phyloP scores from a whole-genome alignment of 2,888 invertebrate species.

The Lamellibrachia satsuma region DNA sequence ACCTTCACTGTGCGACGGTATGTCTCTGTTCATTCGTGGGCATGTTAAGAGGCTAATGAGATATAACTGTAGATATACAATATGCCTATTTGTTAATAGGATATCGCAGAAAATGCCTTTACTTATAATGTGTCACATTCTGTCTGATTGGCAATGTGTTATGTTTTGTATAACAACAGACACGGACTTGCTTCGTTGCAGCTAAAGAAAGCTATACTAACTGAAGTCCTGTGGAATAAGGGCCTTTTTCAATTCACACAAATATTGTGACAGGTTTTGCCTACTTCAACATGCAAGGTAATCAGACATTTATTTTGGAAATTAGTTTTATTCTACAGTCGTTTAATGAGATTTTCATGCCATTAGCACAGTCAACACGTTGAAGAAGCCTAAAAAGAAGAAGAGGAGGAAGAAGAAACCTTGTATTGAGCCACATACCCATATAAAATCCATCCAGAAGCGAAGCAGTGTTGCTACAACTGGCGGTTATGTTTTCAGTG shows the following conservation, averaged over 20 bases:
- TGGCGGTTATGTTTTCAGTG: background rate
- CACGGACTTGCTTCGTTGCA: too few relatives aligned
- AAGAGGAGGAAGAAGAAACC: background rate
- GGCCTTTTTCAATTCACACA: too few relatives aligned
- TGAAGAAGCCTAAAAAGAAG: too few relatives aligned
- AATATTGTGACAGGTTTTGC: too few relatives aligned
- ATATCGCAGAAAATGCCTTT: background rate
- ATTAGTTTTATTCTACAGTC: too few relatives aligned
- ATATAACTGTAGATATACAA: background rate
- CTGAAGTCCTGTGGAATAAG: too few relatives aligned
- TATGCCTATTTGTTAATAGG: background rate
- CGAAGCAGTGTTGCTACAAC: background rate
- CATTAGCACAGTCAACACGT: too few relatives aligned
- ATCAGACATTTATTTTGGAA: too few relatives aligned
- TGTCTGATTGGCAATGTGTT: background rate
- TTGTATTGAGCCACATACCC: background rate
- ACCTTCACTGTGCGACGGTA: slow-evolving; percentile 4
- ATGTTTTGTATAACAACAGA: too few relatives aligned
- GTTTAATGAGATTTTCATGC: too few relatives aligned
- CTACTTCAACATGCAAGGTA: too few relatives aligned
- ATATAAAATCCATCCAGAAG: background rate
- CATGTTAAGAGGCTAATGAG: background rate
- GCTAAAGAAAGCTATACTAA: too few relatives aligned
- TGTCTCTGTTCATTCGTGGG: background rate
- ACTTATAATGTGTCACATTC: background rate